Conservation (phyloP, 2,113 vertebrate genomes). For the Alaudala cheleensis region DNA sequence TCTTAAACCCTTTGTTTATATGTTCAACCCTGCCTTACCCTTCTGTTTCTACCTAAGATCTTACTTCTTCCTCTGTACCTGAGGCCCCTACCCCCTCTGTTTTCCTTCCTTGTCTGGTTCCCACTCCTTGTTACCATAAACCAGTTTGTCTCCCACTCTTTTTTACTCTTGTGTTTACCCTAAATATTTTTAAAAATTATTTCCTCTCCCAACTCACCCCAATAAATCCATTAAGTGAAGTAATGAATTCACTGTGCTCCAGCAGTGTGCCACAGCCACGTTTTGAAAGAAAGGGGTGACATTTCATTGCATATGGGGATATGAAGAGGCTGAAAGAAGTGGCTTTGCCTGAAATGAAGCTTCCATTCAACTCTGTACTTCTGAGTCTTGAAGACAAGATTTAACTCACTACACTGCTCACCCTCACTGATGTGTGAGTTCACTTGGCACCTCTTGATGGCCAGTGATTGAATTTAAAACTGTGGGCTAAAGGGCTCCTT, state of each 20-base stretch:
- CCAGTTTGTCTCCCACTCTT: not conserved
- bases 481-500: not conserved
- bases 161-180: not conserved
- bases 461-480: not conserved
- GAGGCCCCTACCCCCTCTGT: not conserved
- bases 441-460: not conserved
- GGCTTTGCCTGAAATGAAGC: not conserved
- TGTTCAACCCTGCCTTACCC: slow-evolving; percentile 8
- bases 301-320: not conserved
- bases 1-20: slow-evolving; percentile 54
- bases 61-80: slow-evolving; percentile 32
- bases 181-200: slow-evolving; percentile 29
- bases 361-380: not conserved
- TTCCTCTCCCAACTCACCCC: not conserved
- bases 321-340: not conserved
- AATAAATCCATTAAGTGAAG: not conserved
- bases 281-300: not conserved
- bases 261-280: not conserved
- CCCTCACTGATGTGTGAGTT: not conserved
- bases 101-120: slow-evolving; percentile 10
- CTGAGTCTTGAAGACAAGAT: not conserved
- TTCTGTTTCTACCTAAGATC: slow-evolving; percentile 26
- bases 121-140: slow-evolving; percentile 2
- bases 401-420: not conserved
- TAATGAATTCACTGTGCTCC: not conserved